Percentiles rank a stretch among this genome's conserved stretches.
Conservation (phyloP, 1,140 invertebrate species). For the Pseudomyrmex sp. region DNA sequence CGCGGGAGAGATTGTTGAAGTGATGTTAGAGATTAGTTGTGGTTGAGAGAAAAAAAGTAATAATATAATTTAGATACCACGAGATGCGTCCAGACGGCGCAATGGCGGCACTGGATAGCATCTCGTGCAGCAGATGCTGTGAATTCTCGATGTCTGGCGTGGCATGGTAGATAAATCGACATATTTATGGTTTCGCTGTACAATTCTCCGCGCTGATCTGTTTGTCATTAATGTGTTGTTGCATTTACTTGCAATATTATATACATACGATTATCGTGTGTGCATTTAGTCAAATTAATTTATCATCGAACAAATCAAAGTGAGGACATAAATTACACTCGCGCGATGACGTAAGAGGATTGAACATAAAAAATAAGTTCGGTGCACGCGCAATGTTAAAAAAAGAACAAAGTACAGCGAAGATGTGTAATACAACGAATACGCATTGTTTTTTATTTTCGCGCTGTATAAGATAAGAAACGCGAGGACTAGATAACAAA, state of each 20-base stretch:
- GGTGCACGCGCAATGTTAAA: too few relatives aligned
- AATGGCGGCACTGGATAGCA: slow-evolving; percentile 31
- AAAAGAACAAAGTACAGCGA: background rate
- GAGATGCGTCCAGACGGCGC: slow-evolving; percentile 22
- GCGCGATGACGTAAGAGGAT: background rate
- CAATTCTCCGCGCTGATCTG: background rate
- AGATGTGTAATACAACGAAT: too few relatives aligned
- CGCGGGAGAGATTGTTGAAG: too few relatives aligned
- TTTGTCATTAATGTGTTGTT: background rate
- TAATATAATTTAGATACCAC: slow-evolving; percentile 28
- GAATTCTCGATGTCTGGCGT: slow-evolving; percentile 26
- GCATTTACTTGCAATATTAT: background rate
- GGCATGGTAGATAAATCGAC: slow-evolving; percentile 34
- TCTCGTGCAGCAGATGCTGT: slow-evolving; percentile 55
- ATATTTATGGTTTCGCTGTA: slow-evolving; percentile 18
- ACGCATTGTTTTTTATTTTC: slow-evolving; percentile 15
- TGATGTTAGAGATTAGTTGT: background rate
- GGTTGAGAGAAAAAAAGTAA: slow-evolving; percentile 27
- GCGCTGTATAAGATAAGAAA: slow-evolving; percentile 28
- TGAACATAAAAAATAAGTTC: background rate
- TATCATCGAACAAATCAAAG: background rate
- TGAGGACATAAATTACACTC: background rate
- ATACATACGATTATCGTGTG: too few relatives aligned
- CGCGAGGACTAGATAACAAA: slow-evolving; percentile 37
- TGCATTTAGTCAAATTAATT: background rate